phyloP scores from a whole-genome alignment of 1,140 invertebrate species.

The Coelopa frigida region DNA sequence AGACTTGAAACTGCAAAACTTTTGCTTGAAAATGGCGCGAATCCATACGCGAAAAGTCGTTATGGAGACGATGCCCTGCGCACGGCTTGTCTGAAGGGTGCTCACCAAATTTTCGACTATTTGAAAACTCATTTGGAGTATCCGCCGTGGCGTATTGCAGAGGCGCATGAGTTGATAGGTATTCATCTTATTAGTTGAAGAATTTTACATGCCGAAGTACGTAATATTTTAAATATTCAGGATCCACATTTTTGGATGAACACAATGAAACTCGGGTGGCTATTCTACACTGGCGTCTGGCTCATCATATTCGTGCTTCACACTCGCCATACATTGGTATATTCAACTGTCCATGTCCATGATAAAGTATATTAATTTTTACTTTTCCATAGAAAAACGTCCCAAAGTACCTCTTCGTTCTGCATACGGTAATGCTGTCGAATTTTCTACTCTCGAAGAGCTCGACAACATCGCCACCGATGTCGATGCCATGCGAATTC shows the following conservation, averaged over 20 bases:
- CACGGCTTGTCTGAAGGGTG: constrained; percentile 82
- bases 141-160: constrained; percentile 60
- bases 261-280: constrained; percentile 63
- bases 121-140: constrained; percentile 60
- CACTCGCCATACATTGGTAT: constrained; percentile 33
- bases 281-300: constrained; percentile 60
- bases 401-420: constrained; percentile 51
- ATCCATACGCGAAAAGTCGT: constrained; percentile 66
- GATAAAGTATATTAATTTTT: no score
- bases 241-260: constrained; percentile 72
- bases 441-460: constrained; percentile 65
- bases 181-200: constrained; percentile 6
- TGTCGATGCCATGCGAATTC: constrained; percentile 72
- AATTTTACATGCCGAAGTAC: constrained; percentile 9
- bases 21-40: constrained; percentile 70
- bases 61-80: constrained; percentile 86
- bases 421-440: constrained; percentile 58
- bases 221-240: constrained; percentile 24
- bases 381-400: constrained; percentile 48
- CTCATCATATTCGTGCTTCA: constrained; percentile 51
- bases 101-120: constrained; percentile 71
- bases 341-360: no score
- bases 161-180: constrained; percentile 78
- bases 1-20: constrained; percentile 77
- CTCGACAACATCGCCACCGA: constrained; percentile 64